Percentiles rank a stretch among this genome's conserved stretches.
Conservation (phyloP, 2,113 vertebrate species). For the Daphoenositta chrysoptera region DNA sequence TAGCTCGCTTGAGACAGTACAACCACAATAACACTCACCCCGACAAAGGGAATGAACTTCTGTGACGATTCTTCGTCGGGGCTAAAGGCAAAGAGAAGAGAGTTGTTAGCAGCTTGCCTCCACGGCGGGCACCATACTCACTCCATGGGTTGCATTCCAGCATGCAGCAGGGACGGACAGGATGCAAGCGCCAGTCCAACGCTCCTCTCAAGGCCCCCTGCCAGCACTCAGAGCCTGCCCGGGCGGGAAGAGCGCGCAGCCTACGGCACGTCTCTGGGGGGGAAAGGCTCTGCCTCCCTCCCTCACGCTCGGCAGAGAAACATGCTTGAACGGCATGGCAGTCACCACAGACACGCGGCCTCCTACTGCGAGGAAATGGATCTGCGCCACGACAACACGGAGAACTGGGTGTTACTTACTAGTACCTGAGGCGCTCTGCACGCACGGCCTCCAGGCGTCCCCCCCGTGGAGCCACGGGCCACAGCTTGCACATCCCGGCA, state of each 20-base stretch:
- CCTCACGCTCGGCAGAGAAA: conserved; percentile 19
- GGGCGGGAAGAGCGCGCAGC: not conserved
- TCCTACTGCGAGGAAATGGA: not conserved
- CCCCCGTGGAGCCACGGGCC: conserved; percentile 17
- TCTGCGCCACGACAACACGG: conserved; percentile 15
- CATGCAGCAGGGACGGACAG: conserved; percentile 62
- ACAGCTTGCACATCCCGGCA: conserved; percentile 5
- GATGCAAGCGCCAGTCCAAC: conserved; percentile 27
- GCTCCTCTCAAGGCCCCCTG: conserved; percentile 9
- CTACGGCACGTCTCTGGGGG: not conserved
- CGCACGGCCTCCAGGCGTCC: not conserved
- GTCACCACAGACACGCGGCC: not conserved
- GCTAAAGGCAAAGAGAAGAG: conserved; percentile 71
- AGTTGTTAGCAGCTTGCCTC: not conserved
- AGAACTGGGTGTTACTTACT: conserved; percentile 18
- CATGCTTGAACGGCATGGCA: conserved; percentile 40
- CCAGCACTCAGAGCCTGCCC: not conserved
- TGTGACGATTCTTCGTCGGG: conserved; percentile 95
- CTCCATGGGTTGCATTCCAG: conserved; percentile 9
- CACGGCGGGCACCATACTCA: not conserved
- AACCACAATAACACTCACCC: conserved; percentile 74
- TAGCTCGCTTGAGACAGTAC: not conserved
- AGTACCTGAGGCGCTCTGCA: not conserved
- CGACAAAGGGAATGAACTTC: conserved; percentile 97
- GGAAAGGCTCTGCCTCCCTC: not conserved